Percentiles rank a stretch among this genome's conserved stretches.
phyloP scores from a whole-genome alignment of 2,888 invertebrate species.

The Oxyscelio sp. region DNA sequence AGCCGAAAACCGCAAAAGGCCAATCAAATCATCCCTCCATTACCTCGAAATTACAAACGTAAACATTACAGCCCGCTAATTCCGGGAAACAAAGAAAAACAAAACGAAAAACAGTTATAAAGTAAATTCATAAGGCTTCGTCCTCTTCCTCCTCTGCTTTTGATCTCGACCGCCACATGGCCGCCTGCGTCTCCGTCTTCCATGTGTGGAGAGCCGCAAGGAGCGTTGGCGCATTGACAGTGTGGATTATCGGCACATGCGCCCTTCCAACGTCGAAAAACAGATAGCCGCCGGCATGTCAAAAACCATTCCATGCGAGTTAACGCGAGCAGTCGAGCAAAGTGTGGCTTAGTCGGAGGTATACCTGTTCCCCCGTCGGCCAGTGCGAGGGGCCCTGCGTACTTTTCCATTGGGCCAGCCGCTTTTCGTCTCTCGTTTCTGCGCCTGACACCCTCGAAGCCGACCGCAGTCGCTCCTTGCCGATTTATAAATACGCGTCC shows the following conservation, averaged over 20 bases:
- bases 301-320: conserved; percentile 84
- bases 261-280: conserved; percentile 79
- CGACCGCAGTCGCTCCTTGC: neutral
- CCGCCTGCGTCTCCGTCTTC: conserved; percentile 14
- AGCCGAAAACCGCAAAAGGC: too few species aligned
- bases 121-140: too few species aligned
- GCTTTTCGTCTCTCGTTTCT: neutral
- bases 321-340: conserved; percentile 80
- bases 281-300: conserved; percentile 84
- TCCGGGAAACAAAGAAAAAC: too few species aligned
- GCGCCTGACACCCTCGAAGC: conserved; percentile 4
- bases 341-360: conserved; percentile 53
- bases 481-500: conserved; percentile 46
- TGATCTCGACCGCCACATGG: conserved; percentile 20
- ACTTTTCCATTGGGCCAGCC: conserved; percentile 48
- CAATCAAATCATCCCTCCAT: too few species aligned
- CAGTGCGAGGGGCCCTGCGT: conserved; percentile 17
- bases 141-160: neutral
- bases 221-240: conserved; percentile 71
- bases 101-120: too few species aligned
- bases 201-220: conserved; percentile 17
- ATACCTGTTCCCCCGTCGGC: conserved; percentile 8
- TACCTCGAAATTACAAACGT: too few species aligned
- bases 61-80: too few species aligned
- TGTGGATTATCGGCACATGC: conserved; percentile 88